Conservation (phyloP, 2,113 vertebrate species). For the Dromaius novaehollandiae region DNA sequence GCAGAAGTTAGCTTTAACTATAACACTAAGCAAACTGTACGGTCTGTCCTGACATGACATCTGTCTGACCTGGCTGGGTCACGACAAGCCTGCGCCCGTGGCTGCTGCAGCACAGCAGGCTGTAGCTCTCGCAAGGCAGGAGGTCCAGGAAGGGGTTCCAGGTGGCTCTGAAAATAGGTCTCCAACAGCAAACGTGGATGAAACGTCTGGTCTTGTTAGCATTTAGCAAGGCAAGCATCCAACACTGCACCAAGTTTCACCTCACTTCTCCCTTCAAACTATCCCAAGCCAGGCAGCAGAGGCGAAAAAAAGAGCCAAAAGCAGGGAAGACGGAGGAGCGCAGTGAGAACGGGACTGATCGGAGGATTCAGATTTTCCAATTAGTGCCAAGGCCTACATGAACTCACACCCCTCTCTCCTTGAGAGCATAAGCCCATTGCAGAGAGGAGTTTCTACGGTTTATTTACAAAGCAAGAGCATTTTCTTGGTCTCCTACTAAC, state of each 20-base stretch:
- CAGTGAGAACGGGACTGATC: not conserved
- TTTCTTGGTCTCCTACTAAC: not conserved
- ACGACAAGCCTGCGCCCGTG: not conserved
- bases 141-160: not conserved
- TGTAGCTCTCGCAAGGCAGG: not conserved
- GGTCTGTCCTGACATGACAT: accelerated
- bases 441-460: not conserved
- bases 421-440: constrained; percentile 11
- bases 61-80: accelerated
- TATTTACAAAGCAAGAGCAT: constrained; percentile 5
- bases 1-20: accelerated
- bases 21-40: accelerated
- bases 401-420: not conserved
- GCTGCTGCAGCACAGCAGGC: accelerated
- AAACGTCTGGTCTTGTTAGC: accelerated
- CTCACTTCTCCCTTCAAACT: not conserved
- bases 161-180: not conserved
- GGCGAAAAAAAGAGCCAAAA: not conserved
- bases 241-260: accelerated
- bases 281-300: not conserved
- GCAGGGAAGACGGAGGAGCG: accelerated
- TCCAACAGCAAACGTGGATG: not conserved
- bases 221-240: not conserved
- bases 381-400: not conserved
- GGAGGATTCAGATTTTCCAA: not conserved